Evolutionary conservation across 2,888 invertebrate genomes (phyloP).

Genomic region (Eupithecia centaureata): DNA sequence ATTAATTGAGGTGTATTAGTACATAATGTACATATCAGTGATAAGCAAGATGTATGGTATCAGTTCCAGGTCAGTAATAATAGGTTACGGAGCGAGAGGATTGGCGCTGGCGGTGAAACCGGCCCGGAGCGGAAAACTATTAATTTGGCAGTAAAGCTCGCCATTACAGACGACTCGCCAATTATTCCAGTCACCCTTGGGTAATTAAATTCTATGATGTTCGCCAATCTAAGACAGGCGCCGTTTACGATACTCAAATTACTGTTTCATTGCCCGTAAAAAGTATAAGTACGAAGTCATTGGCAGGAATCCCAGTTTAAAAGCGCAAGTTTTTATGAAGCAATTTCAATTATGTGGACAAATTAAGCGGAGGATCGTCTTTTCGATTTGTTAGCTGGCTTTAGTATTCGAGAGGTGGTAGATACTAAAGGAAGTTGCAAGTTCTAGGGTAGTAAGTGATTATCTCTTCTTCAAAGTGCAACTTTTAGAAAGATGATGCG

Average conservation of each 20-base stretch:
- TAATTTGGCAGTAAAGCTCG: constrained; percentile 77
- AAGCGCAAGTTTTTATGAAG: constrained; percentile 36
- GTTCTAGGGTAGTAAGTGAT: not conserved
- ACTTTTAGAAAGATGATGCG: not conserved
- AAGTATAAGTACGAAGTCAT: constrained; percentile 61
- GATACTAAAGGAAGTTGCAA: not conserved
- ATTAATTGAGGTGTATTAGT: constrained; percentile 50
- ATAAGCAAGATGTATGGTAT: no score
- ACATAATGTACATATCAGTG: no score
- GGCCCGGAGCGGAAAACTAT: constrained; percentile 74
- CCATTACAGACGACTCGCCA: constrained; percentile 77
- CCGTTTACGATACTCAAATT: constrained; percentile 78
- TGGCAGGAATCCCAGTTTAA: constrained; percentile 49
- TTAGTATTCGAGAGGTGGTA: not conserved
- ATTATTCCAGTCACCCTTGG: constrained; percentile 75
- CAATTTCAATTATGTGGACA: constrained; percentile 35
- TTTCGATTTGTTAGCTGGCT: not conserved
- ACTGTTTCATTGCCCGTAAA: constrained; percentile 76
- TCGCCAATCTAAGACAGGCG: constrained; percentile 78
- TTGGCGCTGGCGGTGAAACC: constrained; percentile 54
- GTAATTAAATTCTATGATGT: constrained; percentile 81
- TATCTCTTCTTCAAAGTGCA: not conserved
- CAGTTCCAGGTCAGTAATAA: constrained; percentile 71
- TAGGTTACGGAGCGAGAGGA: constrained; percentile 63
- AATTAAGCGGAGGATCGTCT: not conserved